A percentile compares a stretch with the other conserved stretches of the same genome.
These are phyloP conservation scores for Poeciliopsis paucimaculata DNA, from an alignment of 2,797 vertebrate species.

Conservation along the genomic window DNA sequence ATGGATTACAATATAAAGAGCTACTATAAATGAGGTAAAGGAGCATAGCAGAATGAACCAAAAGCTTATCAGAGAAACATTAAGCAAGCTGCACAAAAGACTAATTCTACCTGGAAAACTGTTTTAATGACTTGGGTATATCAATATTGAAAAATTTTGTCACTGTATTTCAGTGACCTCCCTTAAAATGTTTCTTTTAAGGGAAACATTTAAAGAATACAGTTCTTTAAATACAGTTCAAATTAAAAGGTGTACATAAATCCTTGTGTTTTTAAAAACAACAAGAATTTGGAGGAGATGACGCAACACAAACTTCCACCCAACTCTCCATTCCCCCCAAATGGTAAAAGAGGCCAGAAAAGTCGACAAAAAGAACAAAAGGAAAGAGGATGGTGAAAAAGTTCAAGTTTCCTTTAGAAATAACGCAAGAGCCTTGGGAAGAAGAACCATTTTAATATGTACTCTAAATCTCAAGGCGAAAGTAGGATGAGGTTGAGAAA, in stretches of 20 bases:
- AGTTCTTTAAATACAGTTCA: too few species aligned
- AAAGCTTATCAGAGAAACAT: neutral
- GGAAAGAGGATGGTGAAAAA: neutral
- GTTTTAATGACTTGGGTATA: neutral
- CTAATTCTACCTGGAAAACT: neutral
- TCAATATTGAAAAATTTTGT: neutral
- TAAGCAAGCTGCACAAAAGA: neutral
- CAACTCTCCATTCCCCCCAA: neutral
- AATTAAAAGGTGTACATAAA: too few species aligned
- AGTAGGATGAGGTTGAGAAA: conserved; percentile 8
- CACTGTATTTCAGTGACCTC: too few species aligned
- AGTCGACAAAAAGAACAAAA: neutral
- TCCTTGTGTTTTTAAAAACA: neutral
- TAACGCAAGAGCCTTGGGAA: neutral
- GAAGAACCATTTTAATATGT: neutral
- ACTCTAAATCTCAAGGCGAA: neutral
- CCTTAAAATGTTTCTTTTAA: too few species aligned
- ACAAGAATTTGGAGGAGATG: neutral
- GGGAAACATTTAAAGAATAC: too few species aligned
- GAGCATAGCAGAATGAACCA: neutral
- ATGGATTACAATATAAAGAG: neutral
- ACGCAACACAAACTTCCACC: neutral
- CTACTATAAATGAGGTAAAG: neutral
- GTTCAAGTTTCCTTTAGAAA: neutral
- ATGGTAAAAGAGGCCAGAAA: neutral